Base-by-base conservation (phyloP, 2,888 invertebrate species). In the Palloptera scutellata region DNA sequence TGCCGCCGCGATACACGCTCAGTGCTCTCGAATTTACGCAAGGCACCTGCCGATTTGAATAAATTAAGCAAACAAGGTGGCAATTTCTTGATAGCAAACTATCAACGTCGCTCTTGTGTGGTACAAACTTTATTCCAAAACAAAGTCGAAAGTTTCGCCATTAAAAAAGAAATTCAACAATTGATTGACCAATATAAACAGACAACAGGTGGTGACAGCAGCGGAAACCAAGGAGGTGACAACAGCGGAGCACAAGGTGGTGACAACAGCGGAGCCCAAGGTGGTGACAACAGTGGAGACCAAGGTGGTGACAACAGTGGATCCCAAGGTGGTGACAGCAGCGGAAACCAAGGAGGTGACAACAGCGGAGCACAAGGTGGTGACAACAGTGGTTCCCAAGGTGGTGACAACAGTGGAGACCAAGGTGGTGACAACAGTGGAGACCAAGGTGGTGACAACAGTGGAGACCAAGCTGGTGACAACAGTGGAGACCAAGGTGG, bases 71-170 rank as follows among this genome's bases (percentile, higher is more conserved):
- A 12, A 20, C 19, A 45, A 15, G 62, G 57, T 15, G 57, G 1
- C 1, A 11, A 40, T 15, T 40, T 67, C 12, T n/a, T 62, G 42
- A 15, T 1, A 11, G 48, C 43, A 11, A 20, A 60, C 20, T 52
- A 52, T 12, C 20, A 41, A 8, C 40, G 51, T 41, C 62, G 66
- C 17, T 9, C 17, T 11, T 67, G 66, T 42, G 57, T 58, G 8
- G 20, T 30, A 0, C n/a, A 51, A 15, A 62, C 61, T 1, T 12
- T 54, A 20, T 40, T 11, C 30, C 48, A 66, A n/a, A 61, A 61
- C 19, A 20, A 55, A 13, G 4, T 48, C 9, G 66, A 61, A 41
- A 54, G 30, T 12, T 20, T n/a, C 1, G 30, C 30, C 3, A 30
- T 30, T 30, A 2, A 30, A 30, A 30, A 6, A 6, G 3, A 30